Percentiles rank a stretch among this genome's conserved stretches.
Evolutionary conservation across 2,888 invertebrate genomes (phyloP).

Genomic region (Electrophaes corylata): DNA sequence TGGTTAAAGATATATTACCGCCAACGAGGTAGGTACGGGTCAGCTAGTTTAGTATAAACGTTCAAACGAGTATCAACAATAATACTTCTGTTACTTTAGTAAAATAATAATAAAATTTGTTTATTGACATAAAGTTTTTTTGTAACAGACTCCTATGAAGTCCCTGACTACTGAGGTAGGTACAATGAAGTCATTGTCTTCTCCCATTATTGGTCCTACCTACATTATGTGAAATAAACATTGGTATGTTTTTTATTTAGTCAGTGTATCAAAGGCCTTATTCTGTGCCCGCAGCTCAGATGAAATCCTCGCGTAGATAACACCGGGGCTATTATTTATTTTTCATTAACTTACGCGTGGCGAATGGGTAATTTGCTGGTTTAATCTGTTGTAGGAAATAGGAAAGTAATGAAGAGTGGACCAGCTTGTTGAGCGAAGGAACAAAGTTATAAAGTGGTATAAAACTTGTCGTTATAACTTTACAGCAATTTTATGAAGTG

Average conservation of each 20-base stretch:
- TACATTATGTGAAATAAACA: too few species aligned
- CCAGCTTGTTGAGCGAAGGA: constrained; percentile 3
- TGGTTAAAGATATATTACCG: too few species aligned
- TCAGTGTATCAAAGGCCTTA: constrained; percentile 15
- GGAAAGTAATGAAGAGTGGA: constrained; percentile 11
- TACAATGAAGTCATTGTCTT: too few species aligned
- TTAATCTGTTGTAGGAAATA: constrained; percentile 23
- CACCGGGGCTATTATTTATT: constrained; percentile 37
- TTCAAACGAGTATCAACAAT: too few species aligned
- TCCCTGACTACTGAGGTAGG: too few species aligned
- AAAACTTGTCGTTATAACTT: neutral
- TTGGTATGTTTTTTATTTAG: neutral
- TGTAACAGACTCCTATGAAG: too few species aligned
- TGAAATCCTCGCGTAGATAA: constrained; percentile 24
- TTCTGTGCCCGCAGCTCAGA: constrained; percentile 5
- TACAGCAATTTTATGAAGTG: neutral
- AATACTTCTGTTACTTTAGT: too few species aligned
- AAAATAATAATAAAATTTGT: too few species aligned
- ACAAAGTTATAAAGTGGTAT: neutral
- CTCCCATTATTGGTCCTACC: too few species aligned
- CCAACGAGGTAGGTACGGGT: too few species aligned
- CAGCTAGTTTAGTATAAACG: too few species aligned
- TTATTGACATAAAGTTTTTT: too few species aligned
- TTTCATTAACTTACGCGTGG: constrained; percentile 32
- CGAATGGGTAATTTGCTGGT: constrained; percentile 33